Conservation (phyloP, 2,797 vertebrate species). For the Rhynchotus rufescens region DNA sequence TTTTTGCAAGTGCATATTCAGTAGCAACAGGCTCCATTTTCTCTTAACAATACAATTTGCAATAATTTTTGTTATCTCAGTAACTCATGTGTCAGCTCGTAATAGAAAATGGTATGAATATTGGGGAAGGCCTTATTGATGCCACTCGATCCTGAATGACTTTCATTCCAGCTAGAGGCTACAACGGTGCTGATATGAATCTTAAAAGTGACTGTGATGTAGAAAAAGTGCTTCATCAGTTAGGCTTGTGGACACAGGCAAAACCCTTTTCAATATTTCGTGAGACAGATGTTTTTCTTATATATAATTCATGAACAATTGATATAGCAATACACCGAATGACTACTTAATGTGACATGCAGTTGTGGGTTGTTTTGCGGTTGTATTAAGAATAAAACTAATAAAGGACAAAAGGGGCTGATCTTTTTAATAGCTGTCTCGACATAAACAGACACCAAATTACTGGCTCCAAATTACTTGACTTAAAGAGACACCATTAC, state of each 20-base stretch:
- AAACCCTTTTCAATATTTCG: conserved; percentile 18
- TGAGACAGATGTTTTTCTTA: not conserved
- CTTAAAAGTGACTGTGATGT: not conserved
- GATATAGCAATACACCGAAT: conserved; percentile 9
- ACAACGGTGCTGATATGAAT: not conserved
- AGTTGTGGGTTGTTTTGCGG: conserved; percentile 1
- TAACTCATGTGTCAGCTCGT: not conserved
- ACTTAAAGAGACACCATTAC: not conserved
- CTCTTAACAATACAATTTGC: not conserved
- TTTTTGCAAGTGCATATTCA: not conserved
- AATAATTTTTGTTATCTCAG: not conserved
- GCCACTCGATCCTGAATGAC: not conserved
- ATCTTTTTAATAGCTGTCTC: not conserved
- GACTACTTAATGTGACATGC: conserved; percentile 9
- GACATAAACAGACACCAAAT: not conserved
- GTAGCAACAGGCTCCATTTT: not conserved
- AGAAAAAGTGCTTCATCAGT: not conserved
- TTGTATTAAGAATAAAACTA: conserved; percentile 18
- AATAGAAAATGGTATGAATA: not conserved
- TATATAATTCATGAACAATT: conserved; percentile 52
- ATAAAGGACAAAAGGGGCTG: conserved; percentile 25
- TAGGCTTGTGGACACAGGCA: not conserved
- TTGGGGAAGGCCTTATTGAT: not conserved
- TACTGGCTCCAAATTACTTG: no score
- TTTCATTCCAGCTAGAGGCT: not conserved